Evolutionary conservation across 2,888 invertebrate genomes (phyloP), one percentile per base, ranked within the genome.

Genomic region (Mesorhabditis spiculigera): DNA sequence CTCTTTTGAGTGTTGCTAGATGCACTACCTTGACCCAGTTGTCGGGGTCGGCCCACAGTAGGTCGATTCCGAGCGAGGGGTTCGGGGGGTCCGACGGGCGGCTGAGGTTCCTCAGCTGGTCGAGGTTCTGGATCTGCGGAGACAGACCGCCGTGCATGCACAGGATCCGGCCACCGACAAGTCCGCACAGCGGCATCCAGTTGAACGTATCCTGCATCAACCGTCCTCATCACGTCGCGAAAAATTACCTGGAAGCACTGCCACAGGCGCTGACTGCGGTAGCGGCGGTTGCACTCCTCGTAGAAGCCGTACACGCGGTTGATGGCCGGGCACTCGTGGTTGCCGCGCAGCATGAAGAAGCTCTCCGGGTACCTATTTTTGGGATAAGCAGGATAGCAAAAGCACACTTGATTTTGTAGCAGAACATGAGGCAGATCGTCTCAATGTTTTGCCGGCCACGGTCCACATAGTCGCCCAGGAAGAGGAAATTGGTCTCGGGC

Each of bases 231-330:
- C 28, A 28, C 28, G 28, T 28, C 28, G 28, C 28, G 28, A 28
- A 28, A 28, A 28, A 28, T 28, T 28, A 28, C 28, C 28, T 28
- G 28, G 75, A 83, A 82, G 45, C 67, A 63, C 50, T 72, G 68
- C 80, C 80, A 81, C 65, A 81, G 75, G n/a, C 78, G 73, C 8
- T 73, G 67, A 66, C 74, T 75, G 72, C 78, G 78, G 75, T 80
- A 82, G 65, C 77, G 28, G 28, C 28, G 28, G 28, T 28, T 28
- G 28, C 28, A 28, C 28, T 28, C 28, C 28, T 28, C 28, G 70
- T 76, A 80, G 77, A 82, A 81, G 4, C 82, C 82, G 71, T 82
- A 82, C 68, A 81, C 82, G 43, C 82, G 79, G 70, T 82, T 82
- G 75, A 81, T 81, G 61, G 78, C 79, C 16, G 79, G 80, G 67